A percentile compares a stretch with the other conserved stretches of the same genome.
These are phyloP conservation scores for Tiaroga cobitis DNA, from an alignment of 2,797 vertebrate genomes.

Conservation along the genomic window DNA sequence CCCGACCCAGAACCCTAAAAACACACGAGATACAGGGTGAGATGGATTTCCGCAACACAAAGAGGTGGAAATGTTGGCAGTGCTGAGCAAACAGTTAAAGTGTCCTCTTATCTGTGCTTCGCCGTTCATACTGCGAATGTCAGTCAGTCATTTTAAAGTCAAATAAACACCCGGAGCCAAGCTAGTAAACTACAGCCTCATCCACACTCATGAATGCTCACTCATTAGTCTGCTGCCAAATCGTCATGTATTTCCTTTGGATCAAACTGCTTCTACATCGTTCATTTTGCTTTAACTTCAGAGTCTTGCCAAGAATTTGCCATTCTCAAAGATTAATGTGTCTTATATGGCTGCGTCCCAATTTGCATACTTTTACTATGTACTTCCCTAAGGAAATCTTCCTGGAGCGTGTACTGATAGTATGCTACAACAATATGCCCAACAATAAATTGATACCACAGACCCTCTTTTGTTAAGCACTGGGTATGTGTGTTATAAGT, in stretches of 20 bases:
- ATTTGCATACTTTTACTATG: not conserved
- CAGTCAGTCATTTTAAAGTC: conserved; percentile 44
- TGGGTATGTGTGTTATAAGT: too few species aligned
- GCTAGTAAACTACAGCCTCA: not conserved
- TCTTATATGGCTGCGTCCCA: conserved; percentile 51
- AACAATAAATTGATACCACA: too few species aligned
- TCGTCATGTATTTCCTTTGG: conserved; percentile 21
- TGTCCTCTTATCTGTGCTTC: conserved; percentile 28
- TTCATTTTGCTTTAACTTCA: conserved; percentile 7
- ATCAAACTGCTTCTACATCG: not conserved
- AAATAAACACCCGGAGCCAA: conserved; percentile 51
- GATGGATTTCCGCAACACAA: conserved; percentile 14
- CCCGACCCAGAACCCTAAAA: conserved; percentile 7
- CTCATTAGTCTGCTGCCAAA: conserved; percentile 9
- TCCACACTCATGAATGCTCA: not conserved
- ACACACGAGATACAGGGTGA: not conserved
- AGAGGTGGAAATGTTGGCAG: conserved; percentile 19
- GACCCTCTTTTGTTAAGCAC: too few species aligned
- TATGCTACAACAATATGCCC: too few species aligned
- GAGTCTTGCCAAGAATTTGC: conserved; percentile 35
- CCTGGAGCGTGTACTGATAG: not conserved
- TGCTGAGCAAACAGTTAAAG: conserved; percentile 14
- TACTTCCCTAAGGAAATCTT: not conserved
- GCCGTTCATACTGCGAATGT: not conserved
- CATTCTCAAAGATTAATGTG: conserved; percentile 62